Conservation (phyloP, 1,140 invertebrate species). For the Drosophila navojoa region DNA sequence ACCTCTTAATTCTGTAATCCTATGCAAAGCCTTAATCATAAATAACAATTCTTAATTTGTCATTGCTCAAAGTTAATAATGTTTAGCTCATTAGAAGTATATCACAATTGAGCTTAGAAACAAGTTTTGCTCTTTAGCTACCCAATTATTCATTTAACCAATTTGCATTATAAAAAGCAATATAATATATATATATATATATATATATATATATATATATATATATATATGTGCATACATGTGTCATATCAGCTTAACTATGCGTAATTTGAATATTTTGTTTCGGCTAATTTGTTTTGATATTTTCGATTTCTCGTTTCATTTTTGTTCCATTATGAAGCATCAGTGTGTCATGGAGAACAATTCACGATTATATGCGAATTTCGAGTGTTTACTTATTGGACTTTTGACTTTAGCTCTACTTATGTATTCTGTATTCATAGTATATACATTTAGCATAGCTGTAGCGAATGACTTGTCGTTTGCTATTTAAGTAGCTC, state of each 20-base stretch:
- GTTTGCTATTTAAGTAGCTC: neutral
- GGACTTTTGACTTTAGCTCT: neutral
- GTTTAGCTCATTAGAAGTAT: too few relatives aligned
- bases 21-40: too few relatives aligned
- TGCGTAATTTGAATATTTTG: constrained; percentile 10
- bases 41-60: neutral
- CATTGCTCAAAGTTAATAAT: neutral
- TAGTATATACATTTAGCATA: neutral
- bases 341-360: neutral
- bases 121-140: neutral
- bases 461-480: neutral
- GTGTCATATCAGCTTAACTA: neutral
- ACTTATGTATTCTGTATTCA: constrained; percentile 1
- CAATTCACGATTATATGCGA: neutral
- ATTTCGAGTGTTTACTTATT: neutral
- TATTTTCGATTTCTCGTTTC: neutral
- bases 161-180: neutral
- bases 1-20: too few relatives aligned
- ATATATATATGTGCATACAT: neutral
- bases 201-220: too few relatives aligned
- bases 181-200: neutral
- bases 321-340: neutral
- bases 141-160: neutral
- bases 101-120: neutral
- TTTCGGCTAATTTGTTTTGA: constrained; percentile 12